Evolutionary conservation across 2,797 vertebrate species (phyloP), one percentile per base, ranked within the genome.

Genomic region (Xiphophorus birchmanni): DNA sequence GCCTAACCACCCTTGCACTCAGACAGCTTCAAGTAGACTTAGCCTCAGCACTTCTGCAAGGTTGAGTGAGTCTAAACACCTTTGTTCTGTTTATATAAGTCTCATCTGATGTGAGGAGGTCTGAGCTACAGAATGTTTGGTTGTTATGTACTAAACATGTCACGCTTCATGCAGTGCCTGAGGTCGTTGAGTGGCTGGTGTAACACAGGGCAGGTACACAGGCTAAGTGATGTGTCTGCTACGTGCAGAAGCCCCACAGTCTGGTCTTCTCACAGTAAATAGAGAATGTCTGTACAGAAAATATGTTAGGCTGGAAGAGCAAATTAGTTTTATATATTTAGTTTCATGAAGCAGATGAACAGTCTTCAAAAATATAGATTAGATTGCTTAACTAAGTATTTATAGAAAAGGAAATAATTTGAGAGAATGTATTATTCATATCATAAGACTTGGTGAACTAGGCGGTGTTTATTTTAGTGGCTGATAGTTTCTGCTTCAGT

Each of bases 81-180:
- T 71, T 65, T 29, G 26, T 76, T 83, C 79, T 91, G 92, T 90
- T 93, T 91, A 91, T 88, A 86, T 83, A 91, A 88, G 88, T 84
- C 65, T 56, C 81, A 90, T 91, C 78, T 77, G 86, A 93, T 87
- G 80, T 79, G 86, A 88, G 83, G 86, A 87, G 86, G 86, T 87
- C 58, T 78, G 80, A 80, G 80, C 78, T 87, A 37, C 79, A 89
- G 72, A 84, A 83, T 82, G 78, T 89, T 85, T 88, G 92, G 90
- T 92, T 92, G 91, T 93, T 93, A 90, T 94, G 91, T 89, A 86
- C 92, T 76, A 74, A 93, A 83, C 80, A 73, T 84, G 91, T 93
- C 93, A 94, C 80, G 88, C 88, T 88, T 93, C 86, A 90, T 91
- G 73, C 81, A 52, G 48, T 4, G 83, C 76, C 80, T 47, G 84